Percentiles rank a stretch among this genome's conserved stretches.
phyloP scores from a whole-genome alignment of 2,113 vertebrate genomes.

The Neoarius graeffei region DNA sequence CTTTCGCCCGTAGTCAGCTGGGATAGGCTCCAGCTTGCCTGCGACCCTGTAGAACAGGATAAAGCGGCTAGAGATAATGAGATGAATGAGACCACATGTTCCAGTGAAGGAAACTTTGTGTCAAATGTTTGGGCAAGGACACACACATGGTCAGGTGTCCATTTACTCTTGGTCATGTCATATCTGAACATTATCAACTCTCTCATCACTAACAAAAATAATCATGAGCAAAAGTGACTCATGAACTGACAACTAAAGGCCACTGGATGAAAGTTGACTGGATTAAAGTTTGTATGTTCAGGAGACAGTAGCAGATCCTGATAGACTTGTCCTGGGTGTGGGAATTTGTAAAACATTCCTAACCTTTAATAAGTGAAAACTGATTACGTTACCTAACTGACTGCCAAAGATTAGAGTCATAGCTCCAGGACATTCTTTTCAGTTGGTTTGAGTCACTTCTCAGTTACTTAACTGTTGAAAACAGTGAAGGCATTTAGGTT shows the following conservation, averaged over 20 bases:
- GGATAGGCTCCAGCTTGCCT: too few species aligned
- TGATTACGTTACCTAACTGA: not conserved
- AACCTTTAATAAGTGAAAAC: not conserved
- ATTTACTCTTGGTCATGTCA: too few species aligned
- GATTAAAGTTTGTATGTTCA: not conserved
- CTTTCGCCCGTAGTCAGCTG: too few species aligned
- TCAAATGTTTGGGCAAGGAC: too few species aligned
- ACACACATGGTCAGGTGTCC: too few species aligned
- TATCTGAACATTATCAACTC: too few species aligned
- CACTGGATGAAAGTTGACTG: not conserved
- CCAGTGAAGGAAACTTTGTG: too few species aligned
- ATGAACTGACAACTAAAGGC: not conserved
- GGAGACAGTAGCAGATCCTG: not conserved
- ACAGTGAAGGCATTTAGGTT: not conserved
- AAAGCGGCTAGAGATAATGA: too few species aligned
- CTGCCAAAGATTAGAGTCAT: not conserved
- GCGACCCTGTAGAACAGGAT: too few species aligned
- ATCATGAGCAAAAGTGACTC: too few species aligned
- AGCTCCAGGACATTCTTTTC: not conserved
- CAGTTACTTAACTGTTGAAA: not conserved
- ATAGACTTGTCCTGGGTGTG: not conserved
- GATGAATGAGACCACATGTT: too few species aligned
- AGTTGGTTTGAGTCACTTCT: not conserved
- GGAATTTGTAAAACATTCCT: not conserved
- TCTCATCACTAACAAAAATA: too few species aligned